Conservation (phyloP, 2,113 vertebrate species). For the Nothobranchius kuhntae region DNA sequence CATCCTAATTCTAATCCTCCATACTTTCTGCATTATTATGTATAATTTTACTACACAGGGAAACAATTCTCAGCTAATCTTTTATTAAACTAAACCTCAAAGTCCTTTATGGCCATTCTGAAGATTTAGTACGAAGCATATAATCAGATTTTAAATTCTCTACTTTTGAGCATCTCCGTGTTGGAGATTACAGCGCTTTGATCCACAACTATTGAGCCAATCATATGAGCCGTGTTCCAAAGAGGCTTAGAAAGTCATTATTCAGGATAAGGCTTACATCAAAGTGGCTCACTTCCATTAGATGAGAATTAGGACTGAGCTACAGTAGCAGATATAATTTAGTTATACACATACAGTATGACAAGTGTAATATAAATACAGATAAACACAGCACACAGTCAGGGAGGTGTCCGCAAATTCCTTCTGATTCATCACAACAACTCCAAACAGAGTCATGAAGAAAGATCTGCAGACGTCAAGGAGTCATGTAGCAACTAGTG, state of each 20-base stretch:
- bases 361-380: constrained; percentile 9
- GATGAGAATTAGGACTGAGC: constrained; percentile 54
- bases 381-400: neutral
- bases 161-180: constrained; percentile 65
- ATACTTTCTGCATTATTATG: neutral
- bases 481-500: neutral
- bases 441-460: neutral
- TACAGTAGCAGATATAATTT: constrained; percentile 36
- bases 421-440: neutral
- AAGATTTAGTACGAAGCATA: constrained; percentile 27
- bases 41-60: neutral
- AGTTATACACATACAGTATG: constrained; percentile 6
- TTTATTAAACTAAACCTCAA: constrained; percentile 8
- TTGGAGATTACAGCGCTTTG: constrained; percentile 75
- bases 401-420: too few relatives aligned
- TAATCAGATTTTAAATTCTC: constrained; percentile 63
- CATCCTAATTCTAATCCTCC: constrained; percentile 15
- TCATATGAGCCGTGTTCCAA: constrained; percentile 73
- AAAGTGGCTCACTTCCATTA: constrained; percentile 64
- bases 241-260: constrained; percentile 76
- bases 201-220: constrained; percentile 71
- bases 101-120: neutral
- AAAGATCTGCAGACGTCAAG: neutral
- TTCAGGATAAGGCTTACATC: constrained; percentile 65
- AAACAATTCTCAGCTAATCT: constrained; percentile 3